These are phyloP conservation scores for Physocephala rufipes DNA, from an alignment of 2,888 invertebrate genomes.

Conservation along the genomic window DNA sequence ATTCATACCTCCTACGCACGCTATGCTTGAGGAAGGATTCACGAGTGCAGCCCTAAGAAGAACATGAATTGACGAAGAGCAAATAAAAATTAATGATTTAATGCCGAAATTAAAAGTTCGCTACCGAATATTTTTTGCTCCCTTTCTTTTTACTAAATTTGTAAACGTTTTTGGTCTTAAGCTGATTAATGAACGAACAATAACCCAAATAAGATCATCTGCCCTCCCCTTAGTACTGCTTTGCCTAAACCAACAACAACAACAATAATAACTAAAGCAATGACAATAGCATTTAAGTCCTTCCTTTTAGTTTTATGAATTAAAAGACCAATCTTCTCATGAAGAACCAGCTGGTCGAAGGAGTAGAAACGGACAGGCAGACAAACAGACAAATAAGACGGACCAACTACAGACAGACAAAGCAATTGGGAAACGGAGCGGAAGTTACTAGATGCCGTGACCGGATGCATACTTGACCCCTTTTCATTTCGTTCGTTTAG, in stretches of 20 bases:
- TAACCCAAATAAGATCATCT: constrained; percentile 17
- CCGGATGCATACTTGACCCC: constrained; percentile 29
- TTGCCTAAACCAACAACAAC: not conserved
- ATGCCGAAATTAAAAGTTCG: too few relatives aligned
- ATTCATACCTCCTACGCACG: too few relatives aligned
- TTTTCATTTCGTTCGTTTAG: not conserved
- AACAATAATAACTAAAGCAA: not conserved
- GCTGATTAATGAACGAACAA: not conserved
- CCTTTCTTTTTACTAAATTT: not conserved
- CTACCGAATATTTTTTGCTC: too few relatives aligned
- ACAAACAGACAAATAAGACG: too few relatives aligned
- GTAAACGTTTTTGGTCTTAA: not conserved
- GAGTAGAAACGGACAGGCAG: too few relatives aligned
- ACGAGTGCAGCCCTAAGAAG: too few relatives aligned
- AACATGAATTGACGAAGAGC: too few relatives aligned
- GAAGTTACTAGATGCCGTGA: constrained; percentile 24
- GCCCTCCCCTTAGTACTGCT: not conserved
- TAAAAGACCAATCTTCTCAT: constrained; percentile 20
- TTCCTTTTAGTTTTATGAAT: not conserved
- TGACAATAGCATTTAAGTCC: constrained; percentile 2
- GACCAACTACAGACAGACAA: constrained; percentile 9
- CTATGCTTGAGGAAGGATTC: too few relatives aligned
- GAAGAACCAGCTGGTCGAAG: constrained; percentile 15
- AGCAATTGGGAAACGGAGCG: constrained; percentile 7
- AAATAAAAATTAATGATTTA: too few relatives aligned